Percentiles rank a stretch among this genome's conserved stretches.
These are phyloP conservation scores for Ephestia elutella DNA, from an alignment of 1,140 invertebrate species.

Conservation along the genomic window DNA sequence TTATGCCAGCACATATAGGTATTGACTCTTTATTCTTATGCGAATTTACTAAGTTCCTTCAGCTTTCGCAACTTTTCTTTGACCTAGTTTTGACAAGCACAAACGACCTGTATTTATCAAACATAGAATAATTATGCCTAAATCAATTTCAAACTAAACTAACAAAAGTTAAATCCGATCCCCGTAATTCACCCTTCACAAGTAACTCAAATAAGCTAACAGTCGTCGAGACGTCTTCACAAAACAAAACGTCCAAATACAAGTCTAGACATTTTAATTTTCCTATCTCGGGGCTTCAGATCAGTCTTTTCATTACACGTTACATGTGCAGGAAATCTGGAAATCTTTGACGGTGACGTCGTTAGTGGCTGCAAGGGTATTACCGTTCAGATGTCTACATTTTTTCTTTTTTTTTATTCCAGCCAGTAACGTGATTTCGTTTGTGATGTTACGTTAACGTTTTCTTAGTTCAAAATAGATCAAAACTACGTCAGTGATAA, in stretches of 20 bases:
- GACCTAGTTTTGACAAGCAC: background rate
- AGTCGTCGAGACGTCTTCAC: conserved; percentile 29
- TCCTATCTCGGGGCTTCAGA: conserved; percentile 54
- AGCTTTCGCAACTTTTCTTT: background rate
- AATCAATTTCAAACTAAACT: too few species aligned
- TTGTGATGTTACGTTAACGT: background rate
- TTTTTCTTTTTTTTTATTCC: background rate
- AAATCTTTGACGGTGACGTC: conserved; percentile 58
- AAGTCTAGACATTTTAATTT: conserved; percentile 67
- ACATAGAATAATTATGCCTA: too few species aligned
- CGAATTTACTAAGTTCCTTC: background rate
- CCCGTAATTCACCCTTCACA: conserved; percentile 18
- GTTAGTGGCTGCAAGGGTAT: conserved; percentile 48
- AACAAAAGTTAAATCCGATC: conserved; percentile 8
- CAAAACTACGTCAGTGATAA: too few species aligned
- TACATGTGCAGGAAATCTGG: conserved; percentile 50
- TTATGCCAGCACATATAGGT: background rate
- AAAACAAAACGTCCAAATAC: conserved; percentile 45
- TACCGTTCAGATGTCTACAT: conserved; percentile 43
- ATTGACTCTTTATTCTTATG: background rate
- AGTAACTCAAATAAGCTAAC: conserved; percentile 17
- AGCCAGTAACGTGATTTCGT: background rate
- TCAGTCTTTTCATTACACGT: conserved; percentile 55
- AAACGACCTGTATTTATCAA: background rate
- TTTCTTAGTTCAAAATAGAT: background rate